Evolutionary conservation across 1,140 invertebrate genomes (phyloP), one percentile per base, ranked within the genome.

Genomic region (Drosophila watanabei): DNA sequence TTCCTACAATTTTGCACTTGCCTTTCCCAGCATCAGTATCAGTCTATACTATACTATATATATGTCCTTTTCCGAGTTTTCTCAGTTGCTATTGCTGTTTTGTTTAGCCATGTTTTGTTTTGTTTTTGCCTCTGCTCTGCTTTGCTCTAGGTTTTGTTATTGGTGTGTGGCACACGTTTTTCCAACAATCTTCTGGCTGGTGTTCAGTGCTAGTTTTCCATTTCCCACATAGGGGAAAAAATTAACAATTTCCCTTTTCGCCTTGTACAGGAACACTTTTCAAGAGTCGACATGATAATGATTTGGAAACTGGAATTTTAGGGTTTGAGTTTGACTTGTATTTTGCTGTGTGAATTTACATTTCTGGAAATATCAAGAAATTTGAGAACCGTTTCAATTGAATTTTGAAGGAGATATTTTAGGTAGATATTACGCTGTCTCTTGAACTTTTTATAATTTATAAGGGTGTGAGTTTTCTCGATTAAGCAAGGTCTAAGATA

Each of bases 1-100:
- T 72, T 79, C 60, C 54, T 79, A 71, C 58, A 78, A 77, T 78
- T 78, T 70, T 78, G 58, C 64, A 70, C 75, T 79, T 77, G 75
- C 73, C 58, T 60, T 73, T n/a, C 54, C 70, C 65, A 71, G 35
- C 51, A 39, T 69, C 65, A 35, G 30, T 68, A 39, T 69, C 65
- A 35, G 30, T 68, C 48, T 28, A 28, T 49, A 13, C 18, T 7
- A 49, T 49, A 24, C 45, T 28, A 48, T 20, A 48, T 41, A 35
- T 13, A 16, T 16, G 66, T 75, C 58, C 60, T 52, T 76, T 77
- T 58, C 16, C 52, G 18, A 48, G 39, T 32, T 77, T 77, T 60
- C 69, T 71, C 49, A 61, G 41, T 66, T 28, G 24, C 33, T 39
- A 20, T 46, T 56, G n/a, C 18, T 65, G 51, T 57, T 64, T 35